Evolutionary conservation across 2,113 vertebrate genomes (phyloP).

Genomic region (Callithrix jacchus): DNA sequence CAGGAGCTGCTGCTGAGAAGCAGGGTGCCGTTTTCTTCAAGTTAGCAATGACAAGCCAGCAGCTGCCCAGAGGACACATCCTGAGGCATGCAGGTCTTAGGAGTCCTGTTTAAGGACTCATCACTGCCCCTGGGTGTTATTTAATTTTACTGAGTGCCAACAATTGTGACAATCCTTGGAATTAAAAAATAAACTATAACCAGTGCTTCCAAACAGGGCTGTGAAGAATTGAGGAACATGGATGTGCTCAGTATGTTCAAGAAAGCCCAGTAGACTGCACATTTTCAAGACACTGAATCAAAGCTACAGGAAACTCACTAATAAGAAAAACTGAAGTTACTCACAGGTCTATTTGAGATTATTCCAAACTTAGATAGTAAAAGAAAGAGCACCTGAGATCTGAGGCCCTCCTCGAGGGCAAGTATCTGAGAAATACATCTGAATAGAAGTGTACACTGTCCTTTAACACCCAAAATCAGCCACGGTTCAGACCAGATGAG

Average conservation of each 20-base stretch:
- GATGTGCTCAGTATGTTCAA: not conserved
- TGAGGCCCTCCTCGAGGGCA: not conserved
- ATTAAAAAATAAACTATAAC: not conserved
- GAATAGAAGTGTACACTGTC: not conserved
- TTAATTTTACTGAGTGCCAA: not conserved
- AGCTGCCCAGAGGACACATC: not conserved
- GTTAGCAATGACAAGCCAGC: not conserved
- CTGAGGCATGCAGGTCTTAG: not conserved
- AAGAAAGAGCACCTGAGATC: not conserved
- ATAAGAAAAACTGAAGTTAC: not conserved
- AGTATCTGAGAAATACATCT: not conserved
- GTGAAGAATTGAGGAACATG: not conserved
- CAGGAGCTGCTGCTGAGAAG: not conserved
- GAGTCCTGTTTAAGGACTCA: not conserved
- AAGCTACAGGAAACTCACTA: not conserved
- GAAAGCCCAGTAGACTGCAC: not conserved
- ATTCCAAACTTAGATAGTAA: not conserved
- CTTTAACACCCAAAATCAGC: not conserved
- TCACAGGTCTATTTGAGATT: not conserved
- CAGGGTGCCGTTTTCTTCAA: rapidly evolving
- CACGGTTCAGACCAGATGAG: not conserved
- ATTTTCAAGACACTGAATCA: not conserved
- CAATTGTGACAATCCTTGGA: not conserved
- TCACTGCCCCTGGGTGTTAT: not conserved
- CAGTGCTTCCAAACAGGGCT: not conserved